Percentiles rank a stretch among this genome's conserved stretches.
phyloP scores from a whole-genome alignment of 2,797 vertebrate species.

The Cuculus canorus region DNA sequence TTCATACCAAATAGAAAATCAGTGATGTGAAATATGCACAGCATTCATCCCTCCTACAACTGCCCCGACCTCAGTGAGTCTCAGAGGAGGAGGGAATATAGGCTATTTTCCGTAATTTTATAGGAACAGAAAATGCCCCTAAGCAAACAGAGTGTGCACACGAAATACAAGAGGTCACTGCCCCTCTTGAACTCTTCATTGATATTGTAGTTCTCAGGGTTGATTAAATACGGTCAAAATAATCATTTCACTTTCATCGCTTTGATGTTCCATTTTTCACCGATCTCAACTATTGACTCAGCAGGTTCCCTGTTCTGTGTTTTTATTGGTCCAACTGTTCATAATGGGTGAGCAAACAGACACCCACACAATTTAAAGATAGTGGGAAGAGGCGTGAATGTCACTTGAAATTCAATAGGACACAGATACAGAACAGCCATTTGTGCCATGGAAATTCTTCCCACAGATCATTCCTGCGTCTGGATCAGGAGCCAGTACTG shows the following conservation, averaged over 20 bases:
- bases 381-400: neutral
- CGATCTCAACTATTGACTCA: neutral
- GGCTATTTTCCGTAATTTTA: neutral
- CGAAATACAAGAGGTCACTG: neutral
- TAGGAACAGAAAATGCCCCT: neutral
- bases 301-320: neutral
- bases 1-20: neutral
- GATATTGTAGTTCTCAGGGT: neutral
- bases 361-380: neutral
- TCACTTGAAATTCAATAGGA: neutral
- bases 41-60: neutral
- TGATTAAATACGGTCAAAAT: neutral
- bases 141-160: neutral
- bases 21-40: neutral
- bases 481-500: neutral
- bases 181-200: neutral
- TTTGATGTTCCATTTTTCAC: neutral
- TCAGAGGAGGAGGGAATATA: neutral
- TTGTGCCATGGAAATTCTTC: neutral
- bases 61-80: neutral
- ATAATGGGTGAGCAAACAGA: neutral
- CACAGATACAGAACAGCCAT: neutral
- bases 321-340: neutral
- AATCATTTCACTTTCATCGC: neutral
- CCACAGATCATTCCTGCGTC: neutral